phyloP scores from a whole-genome alignment of 2,113 vertebrate species.

The Eira barbara region DNA sequence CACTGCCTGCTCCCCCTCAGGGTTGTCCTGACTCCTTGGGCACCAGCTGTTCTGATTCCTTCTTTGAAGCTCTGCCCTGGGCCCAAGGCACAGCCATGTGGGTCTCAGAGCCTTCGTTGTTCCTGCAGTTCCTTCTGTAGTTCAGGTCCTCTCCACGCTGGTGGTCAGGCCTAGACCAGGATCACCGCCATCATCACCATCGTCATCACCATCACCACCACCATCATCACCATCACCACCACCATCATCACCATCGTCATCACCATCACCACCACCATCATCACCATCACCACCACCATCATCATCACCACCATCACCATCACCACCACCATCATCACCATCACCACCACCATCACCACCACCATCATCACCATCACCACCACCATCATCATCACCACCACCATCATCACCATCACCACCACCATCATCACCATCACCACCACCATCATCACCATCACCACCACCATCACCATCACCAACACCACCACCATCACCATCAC shows the following conservation, averaged over 20 bases:
- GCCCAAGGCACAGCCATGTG: not conserved
- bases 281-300: accelerated
- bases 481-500: accelerated
- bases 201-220: accelerated
- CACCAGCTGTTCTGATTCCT: not conserved
- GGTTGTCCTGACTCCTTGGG: not conserved
- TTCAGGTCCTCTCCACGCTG: not conserved
- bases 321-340: accelerated
- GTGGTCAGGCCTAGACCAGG: not conserved
- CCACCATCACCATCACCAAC: accelerated
- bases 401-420: accelerated
- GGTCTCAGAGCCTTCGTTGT: not conserved
- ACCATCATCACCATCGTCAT: accelerated
- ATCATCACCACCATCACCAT: accelerated
- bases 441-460: accelerated
- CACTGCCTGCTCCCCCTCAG: too few relatives aligned
- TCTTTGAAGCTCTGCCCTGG: not conserved
- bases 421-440: accelerated
- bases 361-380: accelerated
- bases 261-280: accelerated
- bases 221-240: accelerated
- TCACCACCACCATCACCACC: accelerated
- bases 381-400: accelerated
- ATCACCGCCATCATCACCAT: accelerated
- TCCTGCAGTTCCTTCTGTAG: not conserved